Base-by-base conservation (phyloP, 1,140 invertebrate species). In the Steinernema feltiae region DNA sequence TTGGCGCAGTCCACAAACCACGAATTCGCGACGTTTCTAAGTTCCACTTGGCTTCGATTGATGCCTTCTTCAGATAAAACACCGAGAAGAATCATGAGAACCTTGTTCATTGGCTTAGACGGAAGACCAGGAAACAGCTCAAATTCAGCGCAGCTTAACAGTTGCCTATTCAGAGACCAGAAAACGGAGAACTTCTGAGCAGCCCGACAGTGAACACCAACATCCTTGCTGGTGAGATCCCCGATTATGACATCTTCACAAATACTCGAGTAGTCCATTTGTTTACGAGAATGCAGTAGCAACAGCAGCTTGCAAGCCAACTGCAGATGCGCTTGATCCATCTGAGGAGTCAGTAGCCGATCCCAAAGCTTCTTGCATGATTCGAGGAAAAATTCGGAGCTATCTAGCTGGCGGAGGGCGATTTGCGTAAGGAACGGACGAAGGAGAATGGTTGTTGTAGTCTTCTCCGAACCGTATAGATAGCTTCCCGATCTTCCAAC, bases 1-100 rank as follows among this genome's bases (percentile, higher is more conserved):
- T 91, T 90, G 15, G 93, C 87, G 88, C 92, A 92, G 83, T 94
- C 93, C 48, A 94, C 85, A 32, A 85, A 82, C 84, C 84, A 85
- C 1, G 81, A 71, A 15, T 75, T 76, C 1, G 82, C 85, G 15
- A 84, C 75, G 2, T 76, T 78, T 46, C 75, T 76, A 31, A 85
- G 69, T 69, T 86, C 80, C 18, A 74, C 35, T 31, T 70, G 75
- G 70, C 70, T 73, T 78, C 76, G 30, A 41, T 78, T 32, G 1
- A 74, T 75, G 30, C 31, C 73, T 17, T 74, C 84, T 71, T 85
- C 85, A 1, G 84, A 80, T 30, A 85, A 63, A 27, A 82, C 80
- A n/a, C 85, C 81, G 0, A 85, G 74, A 32, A 85, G 75, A 0
- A 86, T 78, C 85, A 85, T 85, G 17, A 85, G 48, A 46, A 81